These are phyloP conservation scores for Hirundichthys speculiger DNA, from an alignment of 2,113 vertebrate species.

Conservation along the genomic window DNA sequence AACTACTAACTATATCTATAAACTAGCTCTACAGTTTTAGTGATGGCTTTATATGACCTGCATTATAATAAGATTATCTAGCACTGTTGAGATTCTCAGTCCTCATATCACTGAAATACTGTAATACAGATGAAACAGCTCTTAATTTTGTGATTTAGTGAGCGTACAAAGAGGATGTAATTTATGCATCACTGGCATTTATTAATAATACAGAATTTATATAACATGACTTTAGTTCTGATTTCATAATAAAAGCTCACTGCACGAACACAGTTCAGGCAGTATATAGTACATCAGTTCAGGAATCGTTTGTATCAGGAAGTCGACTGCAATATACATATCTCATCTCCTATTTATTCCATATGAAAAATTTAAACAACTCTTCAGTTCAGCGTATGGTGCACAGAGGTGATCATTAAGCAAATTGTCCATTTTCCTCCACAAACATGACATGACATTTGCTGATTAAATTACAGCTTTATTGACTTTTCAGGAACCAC, in stretches of 20 bases:
- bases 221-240: constrained; percentile 5
- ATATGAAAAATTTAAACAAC: not conserved
- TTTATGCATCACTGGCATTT: constrained; percentile 20
- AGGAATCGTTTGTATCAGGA: not conserved
- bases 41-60: constrained; percentile 13
- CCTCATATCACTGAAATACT: not conserved
- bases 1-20: constrained; percentile 67
- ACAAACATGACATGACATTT: constrained; percentile 58
- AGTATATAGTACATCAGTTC: not conserved
- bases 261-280: not conserved
- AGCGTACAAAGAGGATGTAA: constrained; percentile 3
- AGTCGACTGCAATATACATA: constrained; percentile 1
- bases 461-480: constrained; percentile 69
- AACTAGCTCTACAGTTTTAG: constrained; percentile 36
- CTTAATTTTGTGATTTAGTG: constrained; percentile 11
- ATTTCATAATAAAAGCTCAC: constrained; percentile 14
- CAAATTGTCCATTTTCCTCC: constrained; percentile 51
- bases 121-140: constrained; percentile 1
- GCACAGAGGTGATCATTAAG: constrained; percentile 41
- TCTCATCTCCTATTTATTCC: constrained; percentile 11
- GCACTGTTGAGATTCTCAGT: constrained; percentile 6
- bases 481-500: constrained; percentile 67
- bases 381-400: constrained; percentile 11
- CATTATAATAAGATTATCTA: constrained; percentile 12
- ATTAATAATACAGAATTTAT: constrained; percentile 41